Conservation (phyloP, 2,888 invertebrate species). For the Mesorhabditis sp. region DNA sequence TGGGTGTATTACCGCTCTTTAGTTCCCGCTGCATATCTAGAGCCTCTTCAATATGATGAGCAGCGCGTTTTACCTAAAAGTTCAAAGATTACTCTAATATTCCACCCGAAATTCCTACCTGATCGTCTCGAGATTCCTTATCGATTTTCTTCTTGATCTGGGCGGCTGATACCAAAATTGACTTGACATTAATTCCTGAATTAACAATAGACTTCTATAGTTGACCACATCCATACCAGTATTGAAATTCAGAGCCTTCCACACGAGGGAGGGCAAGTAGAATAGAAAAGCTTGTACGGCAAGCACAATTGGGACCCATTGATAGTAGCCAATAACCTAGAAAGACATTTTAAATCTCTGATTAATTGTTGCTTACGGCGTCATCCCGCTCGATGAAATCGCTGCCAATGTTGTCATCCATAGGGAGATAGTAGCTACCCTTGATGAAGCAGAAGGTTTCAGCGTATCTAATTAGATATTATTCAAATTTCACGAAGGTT, state of each 20-base stretch:
- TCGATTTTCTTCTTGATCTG: slow-evolving; percentile 26
- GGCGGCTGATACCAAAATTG: slow-evolving; percentile 43
- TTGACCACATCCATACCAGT: slow-evolving; percentile 30
- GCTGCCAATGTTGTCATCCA: slow-evolving; percentile 32
- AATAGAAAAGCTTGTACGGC: slow-evolving; percentile 54
- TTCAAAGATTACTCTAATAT: not conserved
- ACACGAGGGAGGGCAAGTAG: slow-evolving; percentile 53
- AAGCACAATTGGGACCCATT: slow-evolving; percentile 50
- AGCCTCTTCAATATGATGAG: slow-evolving; percentile 46
- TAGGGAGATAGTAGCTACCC: slow-evolving; percentile 45
- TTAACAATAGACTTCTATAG: not conserved
- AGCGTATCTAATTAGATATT: slow-evolving; percentile 30
- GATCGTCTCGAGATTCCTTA: slow-evolving; percentile 9
- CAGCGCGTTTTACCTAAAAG: slow-evolving; percentile 33
- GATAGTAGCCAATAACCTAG: slow-evolving; percentile 43
- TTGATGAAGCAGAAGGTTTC: slow-evolving; percentile 57
- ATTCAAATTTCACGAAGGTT: not conserved
- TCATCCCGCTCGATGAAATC: slow-evolving; percentile 27
- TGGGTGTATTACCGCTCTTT: slow-evolving; percentile 31
- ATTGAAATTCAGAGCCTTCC: slow-evolving; percentile 46
- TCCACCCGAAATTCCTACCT: not conserved
- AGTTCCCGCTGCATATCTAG: slow-evolving; percentile 50
- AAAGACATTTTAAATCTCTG: not conserved
- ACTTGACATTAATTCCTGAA: slow-evolving; percentile 51
- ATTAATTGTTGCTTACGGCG: slow-evolving; percentile 12